A percentile compares a stretch with the other conserved stretches of the same genome.
These are phyloP conservation scores for Anastatus disparis DNA, from an alignment of 1,140 invertebrate genomes.

Conservation along the genomic window DNA sequence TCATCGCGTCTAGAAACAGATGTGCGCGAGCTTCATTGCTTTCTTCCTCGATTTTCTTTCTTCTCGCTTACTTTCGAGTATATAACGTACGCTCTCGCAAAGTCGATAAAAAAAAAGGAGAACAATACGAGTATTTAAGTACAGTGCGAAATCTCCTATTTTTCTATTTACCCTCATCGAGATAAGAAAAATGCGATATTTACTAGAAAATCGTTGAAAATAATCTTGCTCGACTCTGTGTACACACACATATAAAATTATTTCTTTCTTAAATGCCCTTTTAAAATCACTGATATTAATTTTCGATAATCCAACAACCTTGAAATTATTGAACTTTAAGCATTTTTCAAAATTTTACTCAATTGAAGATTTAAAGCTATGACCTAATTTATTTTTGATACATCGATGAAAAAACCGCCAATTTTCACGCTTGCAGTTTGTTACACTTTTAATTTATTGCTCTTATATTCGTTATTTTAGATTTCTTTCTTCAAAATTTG, in stretches of 20 bases:
- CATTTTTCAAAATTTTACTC: conserved; percentile 2
- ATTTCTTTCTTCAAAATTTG: too few species aligned
- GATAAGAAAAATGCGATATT: neutral
- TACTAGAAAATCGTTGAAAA: neutral
- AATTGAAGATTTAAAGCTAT: too few species aligned
- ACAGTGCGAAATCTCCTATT: too few species aligned
- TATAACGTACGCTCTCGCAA: too few species aligned
- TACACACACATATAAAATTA: neutral
- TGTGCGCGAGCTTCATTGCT: neutral
- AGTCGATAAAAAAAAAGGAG: too few species aligned
- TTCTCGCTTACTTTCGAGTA: neutral
- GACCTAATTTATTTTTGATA: too few species aligned
- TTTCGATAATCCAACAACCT: neutral
- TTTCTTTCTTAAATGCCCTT: neutral
- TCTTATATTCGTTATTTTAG: too few species aligned
- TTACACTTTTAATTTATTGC: too few species aligned
- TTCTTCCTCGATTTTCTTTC: neutral
- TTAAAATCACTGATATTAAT: neutral
- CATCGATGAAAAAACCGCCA: too few species aligned
- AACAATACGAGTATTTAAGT: too few species aligned
- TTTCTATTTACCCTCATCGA: conserved; percentile 2
- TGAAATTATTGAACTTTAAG: conserved; percentile 2
- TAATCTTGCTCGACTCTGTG: neutral
- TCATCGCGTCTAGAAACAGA: too few species aligned
- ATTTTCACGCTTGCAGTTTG: too few species aligned